Base-by-base conservation (phyloP, 2,113 vertebrate species). In the Rhinoderma darwinii region DNA sequence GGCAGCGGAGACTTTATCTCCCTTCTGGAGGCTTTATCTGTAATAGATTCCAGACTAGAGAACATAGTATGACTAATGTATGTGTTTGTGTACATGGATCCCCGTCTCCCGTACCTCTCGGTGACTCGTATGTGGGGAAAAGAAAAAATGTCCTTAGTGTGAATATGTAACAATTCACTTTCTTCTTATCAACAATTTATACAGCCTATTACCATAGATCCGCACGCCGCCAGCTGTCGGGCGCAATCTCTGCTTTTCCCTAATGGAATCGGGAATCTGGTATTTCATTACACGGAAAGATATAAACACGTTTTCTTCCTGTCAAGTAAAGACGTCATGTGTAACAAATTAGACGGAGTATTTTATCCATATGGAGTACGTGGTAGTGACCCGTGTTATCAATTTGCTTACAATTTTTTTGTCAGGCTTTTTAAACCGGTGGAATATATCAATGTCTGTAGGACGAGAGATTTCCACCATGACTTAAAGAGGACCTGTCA, bases 271-370 rank as follows among this genome's bases (percentile, higher is more conserved):
- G 17, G 50, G 54, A 61, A 56, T 47, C 44, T 81, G 78, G 54
- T 61, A 81, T 41, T 81, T 81, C 54, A 81, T 81, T 81, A 81
- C 56, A 81, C 37, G 22, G 22, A 5, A 43, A 81, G 32, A 81
- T 81, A 81, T 20, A 41, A 43, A 81, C 78, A 63, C 32, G 14
- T 81, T 59, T 56, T 43, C 43, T 63, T 2, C 25, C 78, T 81
- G 78, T 81, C 78, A 81, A 63, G 54, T 81, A 41, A 80, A 80
- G 77, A 80, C 54, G 54, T 80, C 32, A 61, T 80, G 47, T 51
- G 30, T 51, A 77, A 77, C 47, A 37, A 41, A 56, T n/a, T 41
- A 39, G 54, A 27, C 78, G 35, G 20, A 41, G 39, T 56, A 61
- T 81, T 41, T 41, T 39, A 81, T 81, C 56, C 50, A 41, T 43